phyloP scores from a whole-genome alignment of 2,797 vertebrate species.

The Xenops minutus region DNA sequence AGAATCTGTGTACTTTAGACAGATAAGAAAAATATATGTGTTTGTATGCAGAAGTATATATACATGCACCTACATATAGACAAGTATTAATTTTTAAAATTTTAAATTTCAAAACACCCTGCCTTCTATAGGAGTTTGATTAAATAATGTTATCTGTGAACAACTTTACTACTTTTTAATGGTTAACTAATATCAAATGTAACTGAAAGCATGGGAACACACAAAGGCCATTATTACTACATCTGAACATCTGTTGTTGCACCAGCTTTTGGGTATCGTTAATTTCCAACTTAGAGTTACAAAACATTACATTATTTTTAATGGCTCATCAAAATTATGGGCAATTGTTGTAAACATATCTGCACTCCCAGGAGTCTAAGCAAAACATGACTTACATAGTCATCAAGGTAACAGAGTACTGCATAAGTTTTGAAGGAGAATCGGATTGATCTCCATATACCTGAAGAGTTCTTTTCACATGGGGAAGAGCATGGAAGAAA shows the following conservation, averaged over 20 bases:
- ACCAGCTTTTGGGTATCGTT: background rate
- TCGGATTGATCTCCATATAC: background rate
- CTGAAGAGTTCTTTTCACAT: background rate
- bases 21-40: background rate
- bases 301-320: constrained; percentile 22
- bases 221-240: background rate
- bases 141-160: background rate
- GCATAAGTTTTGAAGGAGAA: background rate
- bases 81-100: background rate
- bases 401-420: background rate
- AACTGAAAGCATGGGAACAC: background rate
- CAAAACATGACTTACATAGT: background rate
- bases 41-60: background rate
- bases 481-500: background rate
- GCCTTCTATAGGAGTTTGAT: background rate
- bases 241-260: constrained; percentile 10
- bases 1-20: background rate
- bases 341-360: background rate
- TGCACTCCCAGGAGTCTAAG: background rate
- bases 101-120: background rate
- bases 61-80: background rate
- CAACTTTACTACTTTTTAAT: background rate
- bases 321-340: constrained; percentile 2
- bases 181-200: background rate
- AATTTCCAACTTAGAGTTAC: background rate